These are phyloP conservation scores for Whitmania pigra DNA, from an alignment of 1,140 invertebrate genomes.

Conservation along the genomic window DNA sequence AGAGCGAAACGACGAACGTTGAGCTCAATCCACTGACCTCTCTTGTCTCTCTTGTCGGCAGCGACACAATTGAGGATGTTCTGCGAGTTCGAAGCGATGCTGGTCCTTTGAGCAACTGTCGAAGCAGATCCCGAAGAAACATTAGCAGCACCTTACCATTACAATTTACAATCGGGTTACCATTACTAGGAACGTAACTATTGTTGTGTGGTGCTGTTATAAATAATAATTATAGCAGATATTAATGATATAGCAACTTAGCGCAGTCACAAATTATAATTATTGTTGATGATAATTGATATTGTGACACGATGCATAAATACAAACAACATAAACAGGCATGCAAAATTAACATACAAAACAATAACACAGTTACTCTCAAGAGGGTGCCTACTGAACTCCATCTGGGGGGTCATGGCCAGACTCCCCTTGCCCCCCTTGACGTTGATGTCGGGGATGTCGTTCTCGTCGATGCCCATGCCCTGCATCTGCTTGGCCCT, in stretches of 20 bases:
- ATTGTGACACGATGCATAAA: neutral
- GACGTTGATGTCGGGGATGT: slow-evolving; percentile 17
- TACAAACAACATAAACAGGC: too few relatives aligned
- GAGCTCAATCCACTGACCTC: neutral
- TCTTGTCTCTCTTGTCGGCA: neutral
- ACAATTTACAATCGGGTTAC: too few relatives aligned
- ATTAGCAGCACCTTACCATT: neutral
- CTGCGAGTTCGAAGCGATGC: neutral
- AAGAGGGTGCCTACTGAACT: neutral
- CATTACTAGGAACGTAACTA: too few relatives aligned
- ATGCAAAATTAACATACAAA: too few relatives aligned
- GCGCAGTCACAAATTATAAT: too few relatives aligned
- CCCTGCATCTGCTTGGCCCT: slow-evolving; percentile 76
- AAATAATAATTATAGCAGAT: too few relatives aligned
- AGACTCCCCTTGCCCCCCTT: neutral
- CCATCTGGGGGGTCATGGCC: neutral
- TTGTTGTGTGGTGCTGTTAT: too few relatives aligned
- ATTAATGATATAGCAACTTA: too few relatives aligned
- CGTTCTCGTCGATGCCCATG: slow-evolving; percentile 25
- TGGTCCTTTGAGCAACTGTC: neutral
- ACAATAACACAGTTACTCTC: neutral
- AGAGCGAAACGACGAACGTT: too few relatives aligned
- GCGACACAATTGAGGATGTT: neutral
- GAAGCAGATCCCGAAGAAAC: neutral
- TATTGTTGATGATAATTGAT: too few relatives aligned